Base-by-base conservation (phyloP, 2,113 vertebrate genomes). In the Desmodus rotundus region DNA sequence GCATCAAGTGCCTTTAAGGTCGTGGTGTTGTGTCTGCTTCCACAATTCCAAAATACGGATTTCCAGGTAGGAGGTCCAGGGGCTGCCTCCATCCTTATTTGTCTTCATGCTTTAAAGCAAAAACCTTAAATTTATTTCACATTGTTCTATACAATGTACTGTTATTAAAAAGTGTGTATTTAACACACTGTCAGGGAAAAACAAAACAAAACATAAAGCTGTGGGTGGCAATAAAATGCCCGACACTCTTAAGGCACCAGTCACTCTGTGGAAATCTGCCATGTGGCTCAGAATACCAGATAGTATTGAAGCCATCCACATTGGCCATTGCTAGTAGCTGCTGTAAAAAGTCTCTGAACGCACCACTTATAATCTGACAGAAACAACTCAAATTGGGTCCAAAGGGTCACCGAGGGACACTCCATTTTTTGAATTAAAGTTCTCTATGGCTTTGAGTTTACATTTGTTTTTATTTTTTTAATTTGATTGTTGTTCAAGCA, bases 381-480 rank as follows among this genome's bases (percentile, higher is more conserved):
- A 94, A 95, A 41, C 14, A 31, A 15, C 15, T 90, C 92, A 94
- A 94, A 58, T 8, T 50, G 4, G 54, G 43, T 11, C 81, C 68
- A 83, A 72, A 97, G 22, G 68, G 80, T 94, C 20, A 67, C 5
- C 2, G 14, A 91, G 3, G 13, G 16, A 13, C 15, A 74, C 61
- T 72, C 20, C 14, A 28, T 67, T 24, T 31, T 12, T 26, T 67
- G 0, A 47, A 26, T 28, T 80, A 65, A 61, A 52, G 7, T 17
- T 85, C 74, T 81, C 7, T 41, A 90, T 52, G 26, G 4, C 36
- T 93, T 65, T 86, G 8, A 26, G 20, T 91, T 95, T 91, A 83
- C 36, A 61, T 28, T 95, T 85, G 56, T 33, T 72, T 56, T 56
- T 56, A 22, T 22, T 56, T 56, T 56, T 58, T 56, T 56, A 8